Base-by-base conservation (phyloP, 2,888 invertebrate genomes). In the Temnothorax ravouxi region DNA sequence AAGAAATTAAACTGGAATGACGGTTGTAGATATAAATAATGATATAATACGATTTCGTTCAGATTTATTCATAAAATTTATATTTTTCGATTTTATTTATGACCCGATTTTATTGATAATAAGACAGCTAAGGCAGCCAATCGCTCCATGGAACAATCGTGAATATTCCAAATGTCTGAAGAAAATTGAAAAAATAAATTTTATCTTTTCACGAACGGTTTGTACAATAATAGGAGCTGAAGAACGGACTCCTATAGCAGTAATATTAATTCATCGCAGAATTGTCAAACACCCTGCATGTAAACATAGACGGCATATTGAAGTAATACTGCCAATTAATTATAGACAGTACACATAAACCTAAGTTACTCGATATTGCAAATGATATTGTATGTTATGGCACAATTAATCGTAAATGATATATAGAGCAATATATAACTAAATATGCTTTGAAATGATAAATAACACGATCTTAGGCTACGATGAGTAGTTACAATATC, bases 31-130 rank as follows among this genome's bases (percentile, higher is more conserved):
- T 38, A 13, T 41, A 13, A 29, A 47, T 34, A 71, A 71, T 52
- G 52, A 52, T n/a, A 34, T 11, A 25, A 59, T 18, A 59, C 8
- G 13, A 59, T 59, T 44, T 29, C 13, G 13, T 44, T 8, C 4
- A n/a, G n/a, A 61, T 61, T 61, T 61, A 62, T n/a, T 56, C 11
- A 21, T 21, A 74, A 59, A 2, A 74, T 59, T 74, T 11, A 25
- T 41, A 61, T 41, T 59, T 56, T 25, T 18, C 41, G n/a, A 34
- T 4, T 52, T 15, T 0, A 18, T 50, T 34, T 18, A 71, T 9
- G 8, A 52, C 52, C n/a, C n/a, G 3, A 21, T 75, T 75, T 75
- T 64, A 21, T 62, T 29, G 44, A 64, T 47, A 75, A 18, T 25
- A 25, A 25, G 29, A 3, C 3, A 29, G 29, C 29, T 0, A 29